Conservation (phyloP, 1,140 invertebrate species). For the Macrocentrus cingulum region DNA sequence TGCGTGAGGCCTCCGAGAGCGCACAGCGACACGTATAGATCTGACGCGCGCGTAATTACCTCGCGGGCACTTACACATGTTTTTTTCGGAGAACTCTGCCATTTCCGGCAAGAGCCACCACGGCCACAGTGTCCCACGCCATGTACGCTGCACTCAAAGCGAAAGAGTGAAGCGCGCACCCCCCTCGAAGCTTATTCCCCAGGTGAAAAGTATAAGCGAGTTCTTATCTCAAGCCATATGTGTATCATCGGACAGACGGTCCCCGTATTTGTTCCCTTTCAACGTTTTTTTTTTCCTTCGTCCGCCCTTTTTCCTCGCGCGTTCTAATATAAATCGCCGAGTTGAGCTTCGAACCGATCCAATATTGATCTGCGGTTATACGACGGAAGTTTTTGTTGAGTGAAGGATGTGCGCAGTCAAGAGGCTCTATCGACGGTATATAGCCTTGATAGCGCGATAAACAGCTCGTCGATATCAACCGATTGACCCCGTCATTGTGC, state of each 20-base stretch:
- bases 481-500: slow-evolving; percentile 7
- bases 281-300: slow-evolving; percentile 7
- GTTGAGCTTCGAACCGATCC: not conserved
- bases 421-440: too few species aligned
- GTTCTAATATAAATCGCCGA: not conserved
- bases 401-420: not conserved
- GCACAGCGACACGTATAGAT: slow-evolving; percentile 1
- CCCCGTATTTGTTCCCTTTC: not conserved
- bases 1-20: not conserved
- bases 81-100: slow-evolving; percentile 14
- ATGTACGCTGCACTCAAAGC: not conserved
- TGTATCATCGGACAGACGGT: slow-evolving; percentile 34
- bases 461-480: slow-evolving; percentile 1
- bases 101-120: slow-evolving; percentile 53
- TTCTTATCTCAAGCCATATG: slow-evolving; percentile 47
- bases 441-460: slow-evolving; percentile 9
- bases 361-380: not conserved
- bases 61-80: slow-evolving; percentile 18
- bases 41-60: slow-evolving; percentile 27
- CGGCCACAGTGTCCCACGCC: slow-evolving; percentile 43
- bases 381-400: not conserved
- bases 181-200: slow-evolving; percentile 51
- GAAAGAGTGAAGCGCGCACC: slow-evolving; percentile 26
- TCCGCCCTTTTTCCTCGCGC: not conserved
- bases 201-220: slow-evolving; percentile 23